phyloP scores from a whole-genome alignment of 2,113 vertebrate species.

The Vicugna pacos region DNA sequence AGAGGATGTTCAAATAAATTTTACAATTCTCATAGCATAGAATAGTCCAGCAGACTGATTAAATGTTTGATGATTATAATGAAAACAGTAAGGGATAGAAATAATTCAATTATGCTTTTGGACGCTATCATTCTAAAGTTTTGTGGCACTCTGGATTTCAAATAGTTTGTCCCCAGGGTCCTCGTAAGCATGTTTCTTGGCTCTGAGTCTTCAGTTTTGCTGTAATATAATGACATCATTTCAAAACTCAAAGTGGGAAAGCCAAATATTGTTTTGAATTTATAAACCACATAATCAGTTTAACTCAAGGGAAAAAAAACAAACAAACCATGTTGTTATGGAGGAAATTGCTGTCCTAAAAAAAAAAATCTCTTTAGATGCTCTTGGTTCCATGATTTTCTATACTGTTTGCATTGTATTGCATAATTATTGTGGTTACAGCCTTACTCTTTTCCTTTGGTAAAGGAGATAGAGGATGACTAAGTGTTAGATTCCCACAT shows the following conservation, averaged over 20 bases:
- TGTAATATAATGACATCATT: neutral
- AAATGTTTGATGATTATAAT: neutral
- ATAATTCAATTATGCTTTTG: constrained; percentile 47
- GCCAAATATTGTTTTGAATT: constrained; percentile 7
- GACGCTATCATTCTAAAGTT: neutral
- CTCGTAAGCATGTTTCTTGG: constrained; percentile 2
- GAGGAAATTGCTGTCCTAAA: constrained; percentile 33
- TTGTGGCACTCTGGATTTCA: constrained; percentile 31
- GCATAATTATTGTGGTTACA: neutral
- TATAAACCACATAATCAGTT: neutral
- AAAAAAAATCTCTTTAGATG: neutral
- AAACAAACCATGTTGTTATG: neutral
- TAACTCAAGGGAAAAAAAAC: constrained; percentile 48
- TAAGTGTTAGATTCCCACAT: neutral
- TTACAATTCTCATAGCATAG: neutral
- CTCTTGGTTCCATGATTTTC: neutral
- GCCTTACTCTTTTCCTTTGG: constrained; percentile 5
- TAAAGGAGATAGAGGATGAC: neutral
- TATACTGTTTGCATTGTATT: neutral
- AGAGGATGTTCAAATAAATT: neutral
- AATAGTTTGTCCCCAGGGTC: neutral
- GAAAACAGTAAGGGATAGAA: neutral
- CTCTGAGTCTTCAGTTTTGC: neutral
- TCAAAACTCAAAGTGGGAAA: constrained; percentile 3
- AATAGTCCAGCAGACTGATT: neutral